phyloP scores from a whole-genome alignment of 2,113 vertebrate genomes.

The Neogobius melanostomus region DNA sequence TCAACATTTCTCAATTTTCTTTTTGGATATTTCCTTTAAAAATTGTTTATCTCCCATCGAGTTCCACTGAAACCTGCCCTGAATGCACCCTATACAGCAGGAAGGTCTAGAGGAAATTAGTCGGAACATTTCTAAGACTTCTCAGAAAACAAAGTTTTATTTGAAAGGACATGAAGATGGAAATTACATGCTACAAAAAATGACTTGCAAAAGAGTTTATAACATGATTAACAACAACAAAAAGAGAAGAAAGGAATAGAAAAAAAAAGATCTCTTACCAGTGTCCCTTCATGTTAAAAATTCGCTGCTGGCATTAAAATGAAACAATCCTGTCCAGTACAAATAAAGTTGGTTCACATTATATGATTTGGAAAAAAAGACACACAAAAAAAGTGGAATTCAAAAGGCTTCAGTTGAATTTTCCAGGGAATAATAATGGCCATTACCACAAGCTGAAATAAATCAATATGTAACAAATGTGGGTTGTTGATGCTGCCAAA shows the following conservation, averaged over 20 bases:
- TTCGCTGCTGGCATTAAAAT: neutral
- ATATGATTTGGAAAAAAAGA: conserved; percentile 7
- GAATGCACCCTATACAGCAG: too few species aligned
- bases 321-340: conserved; percentile 8
- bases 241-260: neutral
- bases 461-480: conserved; percentile 27
- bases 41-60: too few species aligned
- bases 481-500: neutral
- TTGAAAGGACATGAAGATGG: conserved; percentile 24
- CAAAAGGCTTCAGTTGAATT: neutral
- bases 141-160: conserved; percentile 60
- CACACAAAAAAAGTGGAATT: conserved; percentile 2
- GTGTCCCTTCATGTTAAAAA: conserved; percentile 12
- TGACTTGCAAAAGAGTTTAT: conserved; percentile 21
- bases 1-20: too few species aligned
- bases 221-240: conserved; percentile 9
- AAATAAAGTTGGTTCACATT: conserved; percentile 20
- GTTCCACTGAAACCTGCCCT: too few species aligned
- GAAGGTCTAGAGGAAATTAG: neutral
- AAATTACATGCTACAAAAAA: conserved; percentile 34
- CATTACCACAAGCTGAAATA: conserved; percentile 23
- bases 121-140: conserved; percentile 10
- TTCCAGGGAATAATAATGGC: neutral
- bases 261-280: conserved; percentile 3
- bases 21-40: too few species aligned